These are phyloP conservation scores for Montipora cactus DNA, from an alignment of 64 coral and sea anemone genomes.

Conservation along the genomic window DNA sequence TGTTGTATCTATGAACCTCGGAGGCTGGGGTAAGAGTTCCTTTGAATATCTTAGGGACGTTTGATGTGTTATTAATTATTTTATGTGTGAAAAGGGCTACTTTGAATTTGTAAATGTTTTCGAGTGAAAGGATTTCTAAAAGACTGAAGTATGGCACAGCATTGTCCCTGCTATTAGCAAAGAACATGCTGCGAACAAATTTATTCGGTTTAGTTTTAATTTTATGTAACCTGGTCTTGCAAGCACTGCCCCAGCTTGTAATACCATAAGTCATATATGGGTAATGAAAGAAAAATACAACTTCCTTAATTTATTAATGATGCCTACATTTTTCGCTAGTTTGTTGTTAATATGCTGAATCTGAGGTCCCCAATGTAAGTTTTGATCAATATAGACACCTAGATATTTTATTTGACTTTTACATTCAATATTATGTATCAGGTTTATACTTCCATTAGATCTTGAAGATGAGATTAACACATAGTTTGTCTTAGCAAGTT, in stretches of 20 bases:
- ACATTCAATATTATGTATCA: neutral
- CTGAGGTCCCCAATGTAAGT: neutral
- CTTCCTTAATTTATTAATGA: neutral
- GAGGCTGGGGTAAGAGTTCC: neutral
- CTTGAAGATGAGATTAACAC: conserved; percentile 26
- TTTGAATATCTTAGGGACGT: neutral
- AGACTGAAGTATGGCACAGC: neutral
- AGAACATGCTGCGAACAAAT: conserved; percentile 3
- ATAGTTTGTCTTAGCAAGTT: conserved; percentile 18
- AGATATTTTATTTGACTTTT: neutral
- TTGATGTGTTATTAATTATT: neutral
- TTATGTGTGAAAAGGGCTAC: neutral
- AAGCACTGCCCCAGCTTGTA: neutral
- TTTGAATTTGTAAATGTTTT: neutral
- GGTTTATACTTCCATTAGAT: neutral
- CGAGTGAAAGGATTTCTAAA: neutral
- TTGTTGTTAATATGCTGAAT: neutral
- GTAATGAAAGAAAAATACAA: neutral
- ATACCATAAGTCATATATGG: neutral
- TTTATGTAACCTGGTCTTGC: neutral
- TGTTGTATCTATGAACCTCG: neutral
- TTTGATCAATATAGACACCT: neutral
- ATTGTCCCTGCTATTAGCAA: neutral
- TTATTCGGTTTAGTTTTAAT: neutral
- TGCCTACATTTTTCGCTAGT: neutral